These are phyloP conservation scores for Lobophora halterata DNA, from an alignment of 2,888 invertebrate genomes.

Conservation along the genomic window DNA sequence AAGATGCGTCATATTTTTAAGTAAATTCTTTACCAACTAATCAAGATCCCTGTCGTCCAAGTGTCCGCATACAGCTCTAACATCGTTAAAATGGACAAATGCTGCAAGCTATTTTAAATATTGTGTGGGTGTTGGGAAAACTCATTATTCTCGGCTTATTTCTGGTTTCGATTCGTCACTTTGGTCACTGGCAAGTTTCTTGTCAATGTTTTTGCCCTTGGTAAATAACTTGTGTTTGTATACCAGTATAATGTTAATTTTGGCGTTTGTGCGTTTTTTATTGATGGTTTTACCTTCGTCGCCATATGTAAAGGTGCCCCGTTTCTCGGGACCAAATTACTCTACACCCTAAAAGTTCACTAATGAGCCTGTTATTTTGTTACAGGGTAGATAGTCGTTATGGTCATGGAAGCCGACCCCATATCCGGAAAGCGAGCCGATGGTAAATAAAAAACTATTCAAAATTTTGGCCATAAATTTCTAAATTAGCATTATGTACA, in stretches of 20 bases:
- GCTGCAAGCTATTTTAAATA: constrained; percentile 49
- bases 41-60: constrained; percentile 28
- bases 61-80: constrained; percentile 15
- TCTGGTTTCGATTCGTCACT: constrained; percentile 52
- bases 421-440: constrained; percentile 65
- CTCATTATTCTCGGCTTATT: constrained; percentile 47
- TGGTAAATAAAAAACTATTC: constrained; percentile 48
- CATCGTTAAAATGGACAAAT: constrained; percentile 18
- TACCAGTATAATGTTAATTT: constrained; percentile 5
- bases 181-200: constrained; percentile 46
- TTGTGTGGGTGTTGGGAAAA: constrained; percentile 51
- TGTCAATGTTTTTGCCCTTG: constrained; percentile 29
- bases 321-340: too few relatives aligned
- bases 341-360: constrained; percentile 3
- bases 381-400: constrained; percentile 56
- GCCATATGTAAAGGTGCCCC: constrained; percentile 1
- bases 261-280: constrained; percentile 27
- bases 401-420: constrained; percentile 75
- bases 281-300: constrained; percentile 1
- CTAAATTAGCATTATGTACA: too few relatives aligned
- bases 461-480: constrained; percentile 3
- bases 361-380: constrained; percentile 36
- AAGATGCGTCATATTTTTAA: constrained; percentile 31
- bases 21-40: constrained; percentile 33
- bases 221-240: constrained; percentile 26